Conservation (phyloP, 2,113 vertebrate species). For the Hassar affinis region DNA sequence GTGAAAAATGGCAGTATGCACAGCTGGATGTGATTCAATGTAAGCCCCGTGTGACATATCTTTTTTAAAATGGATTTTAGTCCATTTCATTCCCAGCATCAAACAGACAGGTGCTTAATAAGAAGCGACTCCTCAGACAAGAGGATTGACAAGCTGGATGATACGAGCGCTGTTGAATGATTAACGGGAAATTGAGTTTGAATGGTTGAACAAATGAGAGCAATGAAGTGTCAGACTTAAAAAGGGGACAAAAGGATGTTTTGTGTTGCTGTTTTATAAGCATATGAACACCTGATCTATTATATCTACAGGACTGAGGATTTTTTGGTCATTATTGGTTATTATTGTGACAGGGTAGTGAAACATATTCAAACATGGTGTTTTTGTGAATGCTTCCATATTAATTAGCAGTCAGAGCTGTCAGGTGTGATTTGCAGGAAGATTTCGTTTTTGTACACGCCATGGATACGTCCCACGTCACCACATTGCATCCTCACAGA, state of each 20-base stretch:
- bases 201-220: slow-evolving; percentile 17
- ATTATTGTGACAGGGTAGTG: neutral
- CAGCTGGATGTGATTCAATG: neutral
- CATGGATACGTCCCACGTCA: neutral
- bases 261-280: neutral
- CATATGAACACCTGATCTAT: neutral
- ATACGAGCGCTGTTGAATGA: neutral
- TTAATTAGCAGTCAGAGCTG: neutral
- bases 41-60: neutral
- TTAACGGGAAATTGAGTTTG: slow-evolving; percentile 8
- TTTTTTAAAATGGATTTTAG: neutral
- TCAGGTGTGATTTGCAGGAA: neutral
- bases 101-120: slow-evolving; percentile 1
- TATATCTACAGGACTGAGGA: neutral
- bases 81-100: neutral
- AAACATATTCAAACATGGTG: neutral
- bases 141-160: neutral
- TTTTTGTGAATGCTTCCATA: neutral
- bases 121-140: slow-evolving; percentile 15
- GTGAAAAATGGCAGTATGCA: neutral
- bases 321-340: neutral
- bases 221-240: neutral
- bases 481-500: neutral
- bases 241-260: neutral
- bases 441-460: neutral